Percentiles rank a stretch among this genome's conserved stretches.
phyloP scores from a whole-genome alignment of 2,888 invertebrate genomes.

The Caradrina kadenii region DNA sequence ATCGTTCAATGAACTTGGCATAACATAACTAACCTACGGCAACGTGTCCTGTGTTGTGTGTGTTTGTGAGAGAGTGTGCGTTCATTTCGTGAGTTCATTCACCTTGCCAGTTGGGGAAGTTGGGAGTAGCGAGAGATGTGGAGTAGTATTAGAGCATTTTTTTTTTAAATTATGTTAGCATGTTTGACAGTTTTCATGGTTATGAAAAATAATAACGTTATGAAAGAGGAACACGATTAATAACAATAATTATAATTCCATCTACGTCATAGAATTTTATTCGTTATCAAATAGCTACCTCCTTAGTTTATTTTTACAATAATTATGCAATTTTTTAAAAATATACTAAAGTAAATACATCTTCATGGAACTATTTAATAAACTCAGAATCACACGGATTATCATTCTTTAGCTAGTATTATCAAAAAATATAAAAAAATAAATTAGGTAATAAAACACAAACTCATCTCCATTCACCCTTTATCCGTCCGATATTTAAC shows the following conservation, averaged over 20 bases:
- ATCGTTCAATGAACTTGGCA: conserved; percentile 76
- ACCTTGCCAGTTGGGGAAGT: conserved; percentile 90
- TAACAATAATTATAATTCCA: too few relatives aligned
- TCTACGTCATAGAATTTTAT: too few relatives aligned
- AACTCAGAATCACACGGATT: too few relatives aligned
- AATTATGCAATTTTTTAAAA: too few relatives aligned
- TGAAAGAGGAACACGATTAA: too few relatives aligned
- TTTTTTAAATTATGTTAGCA: not conserved
- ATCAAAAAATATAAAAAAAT: not conserved
- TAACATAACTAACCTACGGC: conserved; percentile 83
- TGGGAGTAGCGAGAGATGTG: conserved; percentile 74
- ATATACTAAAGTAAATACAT: too few relatives aligned
- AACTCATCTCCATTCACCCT: conserved; percentile 66
- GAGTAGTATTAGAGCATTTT: conserved; percentile 66
- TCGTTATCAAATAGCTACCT: too few relatives aligned
- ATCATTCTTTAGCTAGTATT: too few relatives aligned
- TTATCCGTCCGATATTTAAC: conserved; percentile 85
- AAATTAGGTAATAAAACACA: not conserved
- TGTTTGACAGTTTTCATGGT: too few relatives aligned
- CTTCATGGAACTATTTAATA: too few relatives aligned
- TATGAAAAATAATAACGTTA: too few relatives aligned
- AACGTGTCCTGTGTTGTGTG: conserved; percentile 79
- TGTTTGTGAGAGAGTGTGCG: conserved; percentile 75
- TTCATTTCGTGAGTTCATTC: conserved; percentile 90
- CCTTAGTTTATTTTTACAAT: too few relatives aligned